Evolutionary conservation across 2,888 invertebrate genomes (phyloP).

Genomic region (Eilema griseolum): DNA sequence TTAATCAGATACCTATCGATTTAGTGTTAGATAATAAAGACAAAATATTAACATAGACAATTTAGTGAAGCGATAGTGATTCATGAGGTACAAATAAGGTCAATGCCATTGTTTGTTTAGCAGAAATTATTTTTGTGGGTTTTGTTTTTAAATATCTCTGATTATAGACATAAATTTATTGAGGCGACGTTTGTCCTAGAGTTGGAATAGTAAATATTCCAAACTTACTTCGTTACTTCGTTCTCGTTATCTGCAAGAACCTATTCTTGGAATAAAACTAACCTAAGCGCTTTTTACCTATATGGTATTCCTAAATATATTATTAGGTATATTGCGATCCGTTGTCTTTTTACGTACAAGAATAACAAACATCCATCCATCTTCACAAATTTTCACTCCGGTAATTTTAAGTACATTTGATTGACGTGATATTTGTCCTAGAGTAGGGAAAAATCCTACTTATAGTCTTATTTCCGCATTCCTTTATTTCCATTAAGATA

Average conservation of each 20-base stretch:
- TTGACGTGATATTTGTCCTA: neutral
- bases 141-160: neutral
- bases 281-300: no score
- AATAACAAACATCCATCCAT: no score
- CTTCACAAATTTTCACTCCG: neutral
- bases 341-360: no score
- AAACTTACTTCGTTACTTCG: no score
- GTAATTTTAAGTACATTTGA: no score
- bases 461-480: neutral
- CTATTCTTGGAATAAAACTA: no score
- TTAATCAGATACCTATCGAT: slow-evolving; percentile 21
- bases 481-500: neutral
- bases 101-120: slow-evolving; percentile 53
- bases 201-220: neutral
- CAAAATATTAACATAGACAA: slow-evolving; percentile 49
- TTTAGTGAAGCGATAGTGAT: slow-evolving; percentile 55
- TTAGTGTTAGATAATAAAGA: slow-evolving; percentile 38
- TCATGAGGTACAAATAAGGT: slow-evolving; percentile 55
- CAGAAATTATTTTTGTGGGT: slow-evolving; percentile 31
- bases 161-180: neutral
- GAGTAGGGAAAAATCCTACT: neutral
- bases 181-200: neutral
- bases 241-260: no score
- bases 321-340: no score
- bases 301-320: no score